These are phyloP conservation scores for Drosophila formosana DNA, from an alignment of 2,888 invertebrate genomes.

Conservation along the genomic window DNA sequence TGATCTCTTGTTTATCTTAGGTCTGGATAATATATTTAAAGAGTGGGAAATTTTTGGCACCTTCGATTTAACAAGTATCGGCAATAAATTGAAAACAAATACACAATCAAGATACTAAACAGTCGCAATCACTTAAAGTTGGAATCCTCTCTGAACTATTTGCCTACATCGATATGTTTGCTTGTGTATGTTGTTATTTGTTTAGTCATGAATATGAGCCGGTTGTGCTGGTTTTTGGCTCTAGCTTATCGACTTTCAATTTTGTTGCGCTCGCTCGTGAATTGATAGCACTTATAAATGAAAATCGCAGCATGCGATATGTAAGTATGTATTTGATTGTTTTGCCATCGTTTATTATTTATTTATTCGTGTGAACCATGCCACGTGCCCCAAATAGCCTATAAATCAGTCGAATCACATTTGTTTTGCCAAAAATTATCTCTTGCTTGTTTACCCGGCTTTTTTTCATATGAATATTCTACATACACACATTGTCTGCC, in stretches of 20 bases:
- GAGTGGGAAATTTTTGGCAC: background rate
- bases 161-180: background rate
- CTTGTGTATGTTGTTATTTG: background rate
- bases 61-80: background rate
- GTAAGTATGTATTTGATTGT: constrained; percentile 46
- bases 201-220: constrained; percentile 19
- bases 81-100: constrained; percentile 6
- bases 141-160: background rate
- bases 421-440: constrained; percentile 22
- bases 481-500: background rate
- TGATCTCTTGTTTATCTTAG: constrained; percentile 3
- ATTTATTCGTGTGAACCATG: constrained; percentile 40
- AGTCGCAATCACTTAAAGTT: background rate
- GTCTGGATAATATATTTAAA: constrained; percentile 11
- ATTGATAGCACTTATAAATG: constrained; percentile 36
- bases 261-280: constrained; percentile 21
- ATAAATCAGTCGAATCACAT: constrained; percentile 46
- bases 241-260: constrained; percentile 39
- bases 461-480: constrained; percentile 1
- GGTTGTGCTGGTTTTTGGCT: background rate
- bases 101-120: background rate
- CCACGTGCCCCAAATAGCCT: constrained; percentile 57
- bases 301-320: constrained; percentile 42
- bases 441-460: background rate
- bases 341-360: constrained; percentile 35